These are phyloP conservation scores for Sphinx pinastri DNA, from an alignment of 2,888 invertebrate species.

Conservation along the genomic window DNA sequence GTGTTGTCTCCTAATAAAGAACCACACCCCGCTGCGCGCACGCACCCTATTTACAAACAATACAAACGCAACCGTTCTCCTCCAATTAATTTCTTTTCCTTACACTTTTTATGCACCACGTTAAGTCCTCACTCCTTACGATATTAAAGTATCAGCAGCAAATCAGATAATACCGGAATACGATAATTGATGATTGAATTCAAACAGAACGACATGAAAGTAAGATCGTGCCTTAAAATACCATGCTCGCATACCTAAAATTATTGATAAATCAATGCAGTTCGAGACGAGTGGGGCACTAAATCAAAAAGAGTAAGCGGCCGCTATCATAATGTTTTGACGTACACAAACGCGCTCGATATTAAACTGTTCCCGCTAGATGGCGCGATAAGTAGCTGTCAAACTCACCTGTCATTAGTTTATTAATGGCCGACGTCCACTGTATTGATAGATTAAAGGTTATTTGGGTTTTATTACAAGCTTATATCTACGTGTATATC, in stretches of 20 bases:
- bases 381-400: constrained; percentile 81
- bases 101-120: constrained; percentile 29
- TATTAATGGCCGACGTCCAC: constrained; percentile 72
- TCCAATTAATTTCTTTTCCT: constrained; percentile 43
- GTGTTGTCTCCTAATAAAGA: constrained; percentile 53
- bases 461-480: constrained; percentile 64
- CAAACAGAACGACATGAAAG: constrained; percentile 78
- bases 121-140: background rate
- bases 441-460: constrained; percentile 70
- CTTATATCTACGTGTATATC: constrained; percentile 40
- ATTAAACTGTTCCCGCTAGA: constrained; percentile 79
- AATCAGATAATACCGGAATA: constrained; percentile 76
- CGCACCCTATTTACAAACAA: constrained; percentile 75
- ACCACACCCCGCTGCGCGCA: constrained; percentile 63
- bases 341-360: constrained; percentile 74
- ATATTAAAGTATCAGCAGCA: constrained; percentile 58
- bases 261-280: constrained; percentile 83
- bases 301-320: constrained; percentile 75
- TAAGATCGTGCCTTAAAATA: constrained; percentile 79
- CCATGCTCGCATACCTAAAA: constrained; percentile 76
- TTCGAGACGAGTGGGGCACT: constrained; percentile 73
- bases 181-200: constrained; percentile 79
- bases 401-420: constrained; percentile 79
- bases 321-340: constrained; percentile 79
- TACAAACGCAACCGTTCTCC: constrained; percentile 52